phyloP scores from a whole-genome alignment of 2,888 invertebrate genomes.

The Hanleya hanleyi region DNA sequence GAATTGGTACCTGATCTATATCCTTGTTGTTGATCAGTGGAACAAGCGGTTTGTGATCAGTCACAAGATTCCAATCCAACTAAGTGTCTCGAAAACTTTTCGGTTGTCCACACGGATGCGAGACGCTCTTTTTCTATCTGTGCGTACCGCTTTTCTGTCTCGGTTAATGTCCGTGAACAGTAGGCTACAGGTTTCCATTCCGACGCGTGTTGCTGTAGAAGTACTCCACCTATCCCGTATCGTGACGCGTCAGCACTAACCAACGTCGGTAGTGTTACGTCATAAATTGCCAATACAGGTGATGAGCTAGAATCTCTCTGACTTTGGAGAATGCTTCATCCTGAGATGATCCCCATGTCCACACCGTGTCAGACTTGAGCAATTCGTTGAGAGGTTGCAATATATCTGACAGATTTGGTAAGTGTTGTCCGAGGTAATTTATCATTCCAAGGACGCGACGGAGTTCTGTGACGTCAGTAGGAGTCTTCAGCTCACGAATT shows the following conservation, averaged over 20 bases:
- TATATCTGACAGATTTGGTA: not conserved
- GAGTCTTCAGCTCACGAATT: not conserved
- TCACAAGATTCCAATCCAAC: slow-evolving; percentile 15
- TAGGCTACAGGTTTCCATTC: slow-evolving; percentile 40
- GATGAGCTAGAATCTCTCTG: slow-evolving; percentile 33
- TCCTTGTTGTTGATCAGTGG: slow-evolving; percentile 25
- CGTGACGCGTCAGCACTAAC: slow-evolving; percentile 45
- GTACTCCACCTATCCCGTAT: slow-evolving; percentile 42
- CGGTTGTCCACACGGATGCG: slow-evolving; percentile 39
- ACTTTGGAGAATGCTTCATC: slow-evolving; percentile 33
- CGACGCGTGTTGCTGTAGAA: slow-evolving; percentile 30
- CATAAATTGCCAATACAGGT: slow-evolving; percentile 38
- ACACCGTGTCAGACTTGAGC: slow-evolving; percentile 24
- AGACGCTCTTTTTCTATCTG: slow-evolving; percentile 19
- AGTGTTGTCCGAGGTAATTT: slow-evolving; percentile 14
- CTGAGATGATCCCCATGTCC: slow-evolving; percentile 36
- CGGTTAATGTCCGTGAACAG: slow-evolving; percentile 41
- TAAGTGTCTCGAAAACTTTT: slow-evolving; percentile 34
- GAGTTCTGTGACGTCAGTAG: too few species aligned
- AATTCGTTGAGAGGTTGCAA: slow-evolving; percentile 28
- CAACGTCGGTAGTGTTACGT: slow-evolving; percentile 33
- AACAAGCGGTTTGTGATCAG: slow-evolving; percentile 35
- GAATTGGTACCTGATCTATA: slow-evolving; percentile 20
- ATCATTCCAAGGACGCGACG: slow-evolving; percentile 36
- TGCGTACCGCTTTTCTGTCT: slow-evolving; percentile 34